These are phyloP conservation scores for Eutolmus rufibarbis DNA, from an alignment of 2,888 invertebrate species.

Conservation along the genomic window DNA sequence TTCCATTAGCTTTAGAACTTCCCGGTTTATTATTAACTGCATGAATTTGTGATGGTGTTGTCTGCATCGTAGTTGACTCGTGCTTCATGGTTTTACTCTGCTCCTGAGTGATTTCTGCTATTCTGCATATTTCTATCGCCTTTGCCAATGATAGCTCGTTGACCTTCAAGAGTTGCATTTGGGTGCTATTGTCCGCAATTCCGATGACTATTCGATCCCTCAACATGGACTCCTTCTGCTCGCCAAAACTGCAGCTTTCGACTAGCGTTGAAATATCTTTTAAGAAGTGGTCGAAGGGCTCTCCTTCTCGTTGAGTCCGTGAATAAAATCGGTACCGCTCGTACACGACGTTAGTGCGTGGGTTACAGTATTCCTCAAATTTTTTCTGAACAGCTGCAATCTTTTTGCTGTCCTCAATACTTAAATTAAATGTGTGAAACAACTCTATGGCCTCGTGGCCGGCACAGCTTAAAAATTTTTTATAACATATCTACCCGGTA, in stretches of 20 bases:
- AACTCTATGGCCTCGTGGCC: neutral
- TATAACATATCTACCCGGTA: too few relatives aligned
- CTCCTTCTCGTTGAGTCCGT: constrained; percentile 53
- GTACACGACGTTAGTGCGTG: neutral
- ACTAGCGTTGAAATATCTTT: neutral
- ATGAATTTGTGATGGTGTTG: too few relatives aligned
- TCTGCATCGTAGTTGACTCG: neutral
- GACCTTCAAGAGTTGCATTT: neutral
- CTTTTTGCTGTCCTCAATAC: neutral
- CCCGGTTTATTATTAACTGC: too few relatives aligned
- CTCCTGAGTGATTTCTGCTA: neutral
- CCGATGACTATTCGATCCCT: neutral
- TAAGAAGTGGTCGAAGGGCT: constrained; percentile 4
- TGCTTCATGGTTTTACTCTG: neutral
- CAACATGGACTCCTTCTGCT: neutral
- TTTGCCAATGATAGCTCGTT: too few relatives aligned
- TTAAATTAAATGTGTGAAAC: neutral
- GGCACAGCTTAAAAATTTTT: neutral
- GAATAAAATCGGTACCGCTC: constrained; percentile 55
- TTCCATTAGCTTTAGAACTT: too few relatives aligned
- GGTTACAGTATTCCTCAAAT: neutral
- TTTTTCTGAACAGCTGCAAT: neutral
- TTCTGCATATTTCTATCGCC: neutral
- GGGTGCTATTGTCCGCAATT: neutral
- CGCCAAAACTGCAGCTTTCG: neutral